Evolutionary conservation across 1,140 invertebrate species (phyloP).

Genomic region (Coptotermes formosanus): DNA sequence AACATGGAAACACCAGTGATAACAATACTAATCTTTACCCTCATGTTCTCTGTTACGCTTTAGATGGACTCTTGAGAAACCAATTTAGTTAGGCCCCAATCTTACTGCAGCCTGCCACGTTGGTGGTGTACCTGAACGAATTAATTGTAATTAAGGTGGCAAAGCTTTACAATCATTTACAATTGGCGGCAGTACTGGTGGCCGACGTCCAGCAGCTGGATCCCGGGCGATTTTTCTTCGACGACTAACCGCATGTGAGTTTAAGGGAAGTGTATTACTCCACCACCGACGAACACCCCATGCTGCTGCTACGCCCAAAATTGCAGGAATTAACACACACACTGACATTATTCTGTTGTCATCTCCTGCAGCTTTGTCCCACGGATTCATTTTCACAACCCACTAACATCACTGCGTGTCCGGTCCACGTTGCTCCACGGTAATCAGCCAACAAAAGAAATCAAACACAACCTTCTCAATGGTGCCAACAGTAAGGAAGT

Average conservation of each 20-base stretch:
- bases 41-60: neutral
- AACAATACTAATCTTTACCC: neutral
- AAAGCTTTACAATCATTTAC: slow-evolving; percentile 4
- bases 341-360: neutral
- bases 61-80: neutral
- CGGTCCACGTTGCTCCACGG: neutral
- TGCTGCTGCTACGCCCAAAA: slow-evolving; percentile 19
- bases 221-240: slow-evolving; percentile 28
- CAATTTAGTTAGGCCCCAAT: neutral
- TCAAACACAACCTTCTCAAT: neutral
- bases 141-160: slow-evolving; percentile 12
- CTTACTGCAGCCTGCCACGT: neutral
- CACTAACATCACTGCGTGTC: neutral
- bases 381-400: slow-evolving; percentile 11
- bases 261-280: slow-evolving; percentile 18
- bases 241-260: slow-evolving; percentile 28
- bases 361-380: neutral
- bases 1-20: neutral
- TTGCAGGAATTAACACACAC: slow-evolving; percentile 23
- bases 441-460: neutral
- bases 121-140: neutral
- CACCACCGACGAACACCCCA: slow-evolving; percentile 24
- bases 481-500: neutral
- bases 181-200: neutral
- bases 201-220: neutral